Evolutionary conservation across 53 echinoderm and acorn worm species (phyloP), one percentile per base, ranked within the genome.

Genomic region (Apostichopus leukothele): DNA sequence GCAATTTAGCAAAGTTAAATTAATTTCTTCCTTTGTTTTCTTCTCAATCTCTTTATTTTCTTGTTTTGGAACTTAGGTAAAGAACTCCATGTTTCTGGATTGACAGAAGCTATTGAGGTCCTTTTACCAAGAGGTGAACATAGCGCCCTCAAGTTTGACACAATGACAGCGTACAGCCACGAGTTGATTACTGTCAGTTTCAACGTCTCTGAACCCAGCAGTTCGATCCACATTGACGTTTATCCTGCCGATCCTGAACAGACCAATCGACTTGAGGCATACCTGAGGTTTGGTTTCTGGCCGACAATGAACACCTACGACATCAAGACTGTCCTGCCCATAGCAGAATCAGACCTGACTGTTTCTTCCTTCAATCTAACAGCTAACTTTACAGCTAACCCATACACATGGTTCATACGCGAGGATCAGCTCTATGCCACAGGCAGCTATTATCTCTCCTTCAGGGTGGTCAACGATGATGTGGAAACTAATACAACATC

Each of bases 151-250:
- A 84, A 88, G 67, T 88, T 93, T 88, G 95, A 93, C 18, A 91
- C 89, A 19, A 74, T 90, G 63, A 86, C 73, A 1, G 91, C 91
- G 13, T 86, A 83, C 60, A 76, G 75, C 55, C 12, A 88, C 39
- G 77, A 90, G 75, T 59, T 89, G 53, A 87, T 90, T 27, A 89
- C 83, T 7, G 57, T 95, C 50, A 88, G 90, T 57, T 95, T 95
- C 89, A 95, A 95, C 71, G 67, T 93, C 6, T 90, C 93, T 0
- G 93, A 93, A 9, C 83, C 91, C 20, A 89, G 93, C 88, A 95
- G 91, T 21, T 95, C 95, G 50, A 89, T 95, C 7, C 95, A 95
- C 68, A 95, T 95, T 19, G 91, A 94, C 54, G 93, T 94, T 59
- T 76, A 90, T 12, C 92, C 91, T 7, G 74, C 91, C 13, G 75